Evolutionary conservation across 92 coral and sea anemone genomes (phyloP).

Genomic region (Zoanthus solanderi): DNA sequence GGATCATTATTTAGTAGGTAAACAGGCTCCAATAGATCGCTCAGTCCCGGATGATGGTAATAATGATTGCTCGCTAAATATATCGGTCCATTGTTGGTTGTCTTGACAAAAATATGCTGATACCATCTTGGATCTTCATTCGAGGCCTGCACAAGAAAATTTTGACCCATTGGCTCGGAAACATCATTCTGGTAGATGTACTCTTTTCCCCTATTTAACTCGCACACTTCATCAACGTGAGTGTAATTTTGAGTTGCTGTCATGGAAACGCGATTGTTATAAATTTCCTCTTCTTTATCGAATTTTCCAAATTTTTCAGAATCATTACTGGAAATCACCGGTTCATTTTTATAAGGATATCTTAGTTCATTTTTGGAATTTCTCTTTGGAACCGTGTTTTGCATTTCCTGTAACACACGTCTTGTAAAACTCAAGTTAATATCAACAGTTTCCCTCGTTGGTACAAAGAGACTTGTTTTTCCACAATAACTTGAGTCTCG

Average conservation of each 20-base stretch:
- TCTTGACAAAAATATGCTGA: constrained; percentile 35
- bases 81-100: neutral
- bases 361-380: neutral
- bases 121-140: constrained; percentile 43
- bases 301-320: neutral
- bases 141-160: constrained; percentile 32
- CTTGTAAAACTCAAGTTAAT: constrained; percentile 40
- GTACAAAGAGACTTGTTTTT: neutral
- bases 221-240: neutral
- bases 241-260: neutral
- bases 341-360: neutral
- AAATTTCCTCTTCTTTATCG: neutral
- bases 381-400: neutral
- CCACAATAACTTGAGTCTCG: neutral
- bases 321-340: neutral
- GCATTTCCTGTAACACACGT: constrained; percentile 30
- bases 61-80: constrained; percentile 25
- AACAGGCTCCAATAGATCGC: constrained; percentile 9
- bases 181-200: neutral
- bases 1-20: constrained; percentile 9
- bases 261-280: neutral
- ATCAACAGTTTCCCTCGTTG: constrained; percentile 17
- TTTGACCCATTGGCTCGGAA: constrained; percentile 24
- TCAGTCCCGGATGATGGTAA: constrained; percentile 27
- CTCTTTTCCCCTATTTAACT: neutral